A percentile compares a stretch with the other conserved stretches of the same genome.
These are phyloP conservation scores for Melanerpes aurifrons DNA, from an alignment of 2,113 vertebrate species.

Conservation along the genomic window DNA sequence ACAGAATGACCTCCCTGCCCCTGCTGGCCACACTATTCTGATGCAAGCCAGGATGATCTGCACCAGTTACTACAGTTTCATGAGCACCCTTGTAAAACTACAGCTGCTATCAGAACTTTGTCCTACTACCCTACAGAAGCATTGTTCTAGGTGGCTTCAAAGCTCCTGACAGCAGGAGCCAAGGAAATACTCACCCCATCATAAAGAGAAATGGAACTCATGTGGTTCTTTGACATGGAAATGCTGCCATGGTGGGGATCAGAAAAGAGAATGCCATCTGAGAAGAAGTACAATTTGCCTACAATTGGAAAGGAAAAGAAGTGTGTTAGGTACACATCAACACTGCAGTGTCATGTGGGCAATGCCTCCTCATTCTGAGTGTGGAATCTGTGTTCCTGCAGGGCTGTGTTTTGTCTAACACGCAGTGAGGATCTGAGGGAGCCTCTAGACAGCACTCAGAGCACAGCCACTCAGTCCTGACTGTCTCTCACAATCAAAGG, in stretches of 20 bases:
- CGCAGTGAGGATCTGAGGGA: background rate
- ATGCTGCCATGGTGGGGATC: slow-evolving; percentile 85
- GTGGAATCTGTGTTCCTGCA: background rate
- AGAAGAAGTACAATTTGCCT: slow-evolving; percentile 91
- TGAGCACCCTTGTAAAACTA: background rate
- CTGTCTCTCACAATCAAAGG: background rate
- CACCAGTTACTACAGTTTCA: background rate
- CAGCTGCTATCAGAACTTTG: background rate
- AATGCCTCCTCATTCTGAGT: background rate
- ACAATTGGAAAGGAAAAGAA: slow-evolving; percentile 39
- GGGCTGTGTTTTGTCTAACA: background rate
- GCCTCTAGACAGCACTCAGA: background rate
- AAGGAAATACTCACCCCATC: slow-evolving; percentile 82
- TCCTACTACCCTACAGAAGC: rapidly evolving
- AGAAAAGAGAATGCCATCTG: slow-evolving; percentile 87
- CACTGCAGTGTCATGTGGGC: background rate
- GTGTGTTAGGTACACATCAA: background rate
- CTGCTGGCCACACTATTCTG: no score
- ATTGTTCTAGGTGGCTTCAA: rapidly evolving
- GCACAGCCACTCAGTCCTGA: background rate
- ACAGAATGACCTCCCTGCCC: no score
- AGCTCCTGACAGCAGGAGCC: background rate
- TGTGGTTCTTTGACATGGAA: slow-evolving; percentile 84
- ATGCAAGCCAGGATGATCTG: background rate
- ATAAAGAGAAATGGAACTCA: slow-evolving; percentile 83